Conservation (phyloP, 1,140 invertebrate genomes). For the Neodiprion lecontei region DNA sequence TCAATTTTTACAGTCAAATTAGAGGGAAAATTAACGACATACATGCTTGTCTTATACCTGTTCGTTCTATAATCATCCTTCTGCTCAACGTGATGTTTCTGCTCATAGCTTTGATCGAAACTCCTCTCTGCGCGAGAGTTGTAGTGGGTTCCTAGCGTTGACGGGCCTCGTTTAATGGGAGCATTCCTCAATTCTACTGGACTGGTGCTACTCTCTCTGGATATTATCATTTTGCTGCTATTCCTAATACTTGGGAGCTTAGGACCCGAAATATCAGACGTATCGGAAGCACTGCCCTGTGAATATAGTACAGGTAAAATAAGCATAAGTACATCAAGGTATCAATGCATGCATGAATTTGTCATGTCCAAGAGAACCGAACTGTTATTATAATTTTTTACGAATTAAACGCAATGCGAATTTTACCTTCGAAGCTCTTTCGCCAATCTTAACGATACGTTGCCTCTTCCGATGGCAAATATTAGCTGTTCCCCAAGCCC, state of each 20-base stretch:
- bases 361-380: no score
- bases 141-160: not conserved
- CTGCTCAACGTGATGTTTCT: not conserved
- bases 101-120: not conserved
- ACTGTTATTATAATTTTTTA: no score
- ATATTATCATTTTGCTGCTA: slow-evolving; percentile 9
- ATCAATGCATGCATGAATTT: no score
- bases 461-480: not conserved
- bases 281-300: not conserved
- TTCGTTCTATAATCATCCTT: not conserved
- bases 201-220: slow-evolving; percentile 19
- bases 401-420: not conserved
- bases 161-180: not conserved
- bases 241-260: not conserved
- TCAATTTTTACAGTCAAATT: not conserved
- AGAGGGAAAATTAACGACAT: no score
- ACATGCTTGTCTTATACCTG: not conserved
- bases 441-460: not conserved
- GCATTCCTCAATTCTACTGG: not conserved
- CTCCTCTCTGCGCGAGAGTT: not conserved
- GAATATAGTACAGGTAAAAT: no score
- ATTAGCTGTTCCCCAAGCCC: slow-evolving; percentile 16
- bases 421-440: not conserved
- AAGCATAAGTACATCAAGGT: no score
- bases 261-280: not conserved